Base-by-base conservation (phyloP, 2,888 invertebrate species). In the Pedicia rivosa region DNA sequence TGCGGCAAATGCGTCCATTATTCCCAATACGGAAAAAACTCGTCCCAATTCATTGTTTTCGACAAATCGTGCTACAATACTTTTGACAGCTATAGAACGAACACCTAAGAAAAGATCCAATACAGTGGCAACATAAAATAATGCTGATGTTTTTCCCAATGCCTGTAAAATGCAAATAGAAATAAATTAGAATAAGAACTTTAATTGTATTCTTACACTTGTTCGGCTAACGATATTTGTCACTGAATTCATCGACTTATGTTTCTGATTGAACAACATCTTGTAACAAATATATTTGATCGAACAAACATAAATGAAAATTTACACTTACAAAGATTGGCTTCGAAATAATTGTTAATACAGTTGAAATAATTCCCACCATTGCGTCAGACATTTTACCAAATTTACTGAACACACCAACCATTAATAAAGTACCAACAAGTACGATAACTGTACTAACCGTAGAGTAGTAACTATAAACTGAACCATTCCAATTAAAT, bases 401-500 rank as follows among this genome's bases (percentile, higher is more conserved):
- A n/a, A n/a, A n/a, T n/a, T n/a, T n/a, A n/a, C n/a, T n/a, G n/a
- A n/a, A n/a, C n/a, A n/a, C n/a, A n/a, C n/a, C n/a, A n/a, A n/a
- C n/a, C n/a, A n/a, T n/a, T n/a, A n/a, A n/a, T n/a, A n/a, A n/a
- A n/a, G n/a, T 40, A 51, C 55, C 56, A 19, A 52, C 41, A 26
- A 57, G 43, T 7, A 53, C 50, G 3, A 53, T 46, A 1, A 52
- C 52, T 3, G 59, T 54, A 2, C 51, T 50, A 33, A 59, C 50
- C 3, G 60, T 59, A 4, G 46, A 44, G 30, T 52, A 60, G 24
- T 55, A 49, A 28, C 59, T 55, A 33, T 48, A 56, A 25, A 55
- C 50, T 35, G 55, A 54, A 31, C 58, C 62, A 41, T 57, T 55
- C 60, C 59, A 61, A 36, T 52, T 58, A 3, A 62, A 43, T 31